phyloP scores from a whole-genome alignment of 2,888 invertebrate species.

The Rhyacophila evoluta region DNA sequence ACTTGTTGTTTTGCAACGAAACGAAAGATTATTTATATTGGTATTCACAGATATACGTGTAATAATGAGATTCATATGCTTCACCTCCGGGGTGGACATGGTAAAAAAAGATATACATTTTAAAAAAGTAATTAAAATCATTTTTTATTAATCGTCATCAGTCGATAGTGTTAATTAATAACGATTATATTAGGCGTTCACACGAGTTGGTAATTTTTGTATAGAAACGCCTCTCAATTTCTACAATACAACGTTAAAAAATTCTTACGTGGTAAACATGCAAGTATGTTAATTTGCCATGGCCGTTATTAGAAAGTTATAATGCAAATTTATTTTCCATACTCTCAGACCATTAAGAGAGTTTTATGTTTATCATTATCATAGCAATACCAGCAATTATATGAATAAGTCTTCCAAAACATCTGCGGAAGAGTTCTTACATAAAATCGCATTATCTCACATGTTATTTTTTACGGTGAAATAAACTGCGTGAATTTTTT shows the following conservation, averaged over 20 bases:
- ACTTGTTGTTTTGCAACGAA: too few relatives aligned
- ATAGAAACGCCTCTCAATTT: neutral
- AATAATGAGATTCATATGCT: too few relatives aligned
- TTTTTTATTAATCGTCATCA: too few relatives aligned
- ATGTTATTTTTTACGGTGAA: neutral
- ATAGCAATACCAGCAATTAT: constrained; percentile 6
- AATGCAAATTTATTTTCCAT: constrained; percentile 14
- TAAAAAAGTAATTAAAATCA: too few relatives aligned
- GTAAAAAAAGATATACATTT: too few relatives aligned
- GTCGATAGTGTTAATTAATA: too few relatives aligned
- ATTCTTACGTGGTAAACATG: neutral
- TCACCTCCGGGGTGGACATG: too few relatives aligned
- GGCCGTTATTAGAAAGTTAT: neutral
- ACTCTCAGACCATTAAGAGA: neutral
- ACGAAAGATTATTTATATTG: too few relatives aligned
- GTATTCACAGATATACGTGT: too few relatives aligned
- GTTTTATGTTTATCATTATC: too few relatives aligned
- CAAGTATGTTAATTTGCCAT: neutral
- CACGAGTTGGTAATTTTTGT: too few relatives aligned
- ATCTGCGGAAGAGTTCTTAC: neutral
- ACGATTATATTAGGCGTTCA: too few relatives aligned
- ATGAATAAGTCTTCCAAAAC: neutral
- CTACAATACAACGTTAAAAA: neutral
- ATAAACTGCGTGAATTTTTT: neutral
- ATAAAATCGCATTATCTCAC: neutral